These are phyloP conservation scores for Eupeodes latifasciatus DNA, from an alignment of 2,888 invertebrate species.

Conservation along the genomic window DNA sequence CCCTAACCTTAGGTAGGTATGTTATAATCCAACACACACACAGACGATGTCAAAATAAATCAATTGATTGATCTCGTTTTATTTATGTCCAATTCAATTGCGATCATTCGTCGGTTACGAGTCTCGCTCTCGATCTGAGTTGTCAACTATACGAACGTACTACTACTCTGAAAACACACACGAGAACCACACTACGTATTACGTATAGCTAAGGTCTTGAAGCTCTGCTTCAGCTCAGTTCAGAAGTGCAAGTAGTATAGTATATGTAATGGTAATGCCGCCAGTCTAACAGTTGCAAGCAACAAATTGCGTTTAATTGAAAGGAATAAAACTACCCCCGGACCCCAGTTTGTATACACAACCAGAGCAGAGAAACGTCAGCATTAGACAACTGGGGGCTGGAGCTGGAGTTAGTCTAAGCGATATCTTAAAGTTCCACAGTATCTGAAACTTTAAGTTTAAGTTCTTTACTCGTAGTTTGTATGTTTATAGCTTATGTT, in stretches of 20 bases:
- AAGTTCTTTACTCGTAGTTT: conserved; percentile 51
- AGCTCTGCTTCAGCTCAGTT: not conserved
- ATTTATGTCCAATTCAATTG: conserved; percentile 84
- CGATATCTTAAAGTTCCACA: conserved; percentile 68
- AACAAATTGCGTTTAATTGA: conserved; percentile 76
- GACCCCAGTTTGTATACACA: not conserved
- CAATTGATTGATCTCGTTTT: conserved; percentile 85
- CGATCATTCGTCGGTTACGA: conserved; percentile 71
- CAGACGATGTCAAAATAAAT: conserved; percentile 83
- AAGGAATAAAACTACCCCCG: conserved; percentile 52
- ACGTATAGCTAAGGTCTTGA: too few species aligned
- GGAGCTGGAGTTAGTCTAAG: conserved; percentile 3
- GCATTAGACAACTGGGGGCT: not conserved
- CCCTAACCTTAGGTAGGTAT: not conserved
- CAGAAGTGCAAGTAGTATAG: not conserved
- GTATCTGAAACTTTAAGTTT: conserved; percentile 66
- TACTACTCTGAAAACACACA: conserved; percentile 34
- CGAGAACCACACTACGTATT: conserved; percentile 13
- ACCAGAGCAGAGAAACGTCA: not conserved
- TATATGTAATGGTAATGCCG: conserved; percentile 1
- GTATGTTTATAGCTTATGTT: not conserved
- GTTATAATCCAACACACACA: conserved; percentile 21
- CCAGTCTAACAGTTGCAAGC: conserved; percentile 60
- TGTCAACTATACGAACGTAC: conserved; percentile 60
- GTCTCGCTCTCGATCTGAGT: conserved; percentile 65